A percentile compares a stretch with the other conserved stretches of the same genome.
These are phyloP conservation scores for Phocoena phocoena DNA, from an alignment of 2,113 vertebrate genomes.

Conservation along the genomic window DNA sequence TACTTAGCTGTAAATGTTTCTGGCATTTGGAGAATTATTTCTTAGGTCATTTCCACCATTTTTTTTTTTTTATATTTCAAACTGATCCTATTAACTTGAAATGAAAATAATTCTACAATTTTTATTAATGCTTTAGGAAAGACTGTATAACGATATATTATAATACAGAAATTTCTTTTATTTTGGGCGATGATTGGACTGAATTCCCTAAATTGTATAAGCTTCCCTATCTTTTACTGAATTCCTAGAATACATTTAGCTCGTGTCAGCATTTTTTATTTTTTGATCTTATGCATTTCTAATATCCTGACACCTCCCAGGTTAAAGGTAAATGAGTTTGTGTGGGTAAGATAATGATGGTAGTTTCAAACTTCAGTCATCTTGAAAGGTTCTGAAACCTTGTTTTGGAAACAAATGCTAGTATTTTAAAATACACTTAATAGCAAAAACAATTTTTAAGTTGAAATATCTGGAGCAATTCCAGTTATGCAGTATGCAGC, in stretches of 20 bases:
- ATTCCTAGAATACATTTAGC: not conserved
- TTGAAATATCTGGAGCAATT: constrained; percentile 12
- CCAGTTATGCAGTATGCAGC: not conserved
- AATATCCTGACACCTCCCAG: not conserved
- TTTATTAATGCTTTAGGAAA: not conserved
- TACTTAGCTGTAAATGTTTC: not conserved
- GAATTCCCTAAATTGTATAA: not conserved
- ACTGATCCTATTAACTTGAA: not conserved
- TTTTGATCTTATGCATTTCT: not conserved
- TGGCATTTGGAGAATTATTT: not conserved
- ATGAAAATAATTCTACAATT: not conserved
- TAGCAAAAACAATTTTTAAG: not conserved
- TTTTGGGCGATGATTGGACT: not conserved
- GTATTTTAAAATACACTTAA: constrained; percentile 34
- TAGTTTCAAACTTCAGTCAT: constrained; percentile 13
- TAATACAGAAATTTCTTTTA: not conserved
- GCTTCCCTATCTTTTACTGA: not conserved
- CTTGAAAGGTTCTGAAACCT: constrained; percentile 48
- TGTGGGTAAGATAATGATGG: not conserved
- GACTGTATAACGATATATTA: not conserved
- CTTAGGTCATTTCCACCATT: not conserved
- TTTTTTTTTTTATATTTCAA: not conserved
- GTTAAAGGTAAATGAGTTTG: not conserved
- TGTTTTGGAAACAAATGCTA: constrained; percentile 49
- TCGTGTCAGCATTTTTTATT: not conserved